Percentiles rank a stretch among this genome's conserved stretches.
Evolutionary conservation across 2,888 invertebrate species (phyloP).

Genomic region (Cantharis nigra): DNA sequence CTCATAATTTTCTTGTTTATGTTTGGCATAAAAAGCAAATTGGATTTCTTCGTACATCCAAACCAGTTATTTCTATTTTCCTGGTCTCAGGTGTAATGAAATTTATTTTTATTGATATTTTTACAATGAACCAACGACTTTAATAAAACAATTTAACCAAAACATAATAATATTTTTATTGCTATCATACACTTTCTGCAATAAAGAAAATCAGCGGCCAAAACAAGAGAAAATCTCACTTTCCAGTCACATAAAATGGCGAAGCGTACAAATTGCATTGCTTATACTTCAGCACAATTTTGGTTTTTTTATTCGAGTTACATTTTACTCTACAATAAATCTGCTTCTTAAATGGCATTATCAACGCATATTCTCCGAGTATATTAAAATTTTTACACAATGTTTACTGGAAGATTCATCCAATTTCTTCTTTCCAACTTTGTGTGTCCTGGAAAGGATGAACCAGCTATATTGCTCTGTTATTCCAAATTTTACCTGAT

Average conservation of each 20-base stretch:
- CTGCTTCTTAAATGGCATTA: no score
- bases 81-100: constrained; percentile 3
- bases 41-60: constrained; percentile 4
- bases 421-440: no score
- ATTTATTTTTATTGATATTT: constrained; percentile 4
- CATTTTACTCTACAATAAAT: no score
- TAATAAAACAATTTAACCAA: constrained; percentile 1
- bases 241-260: not conserved
- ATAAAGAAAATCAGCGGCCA: not conserved
- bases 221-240: not conserved
- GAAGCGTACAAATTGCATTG: not conserved
- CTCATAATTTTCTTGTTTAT: constrained; percentile 16
- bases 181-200: not conserved
- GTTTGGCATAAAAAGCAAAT: constrained; percentile 11
- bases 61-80: not conserved
- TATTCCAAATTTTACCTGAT: no score
- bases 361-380: no score
- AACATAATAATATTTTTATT: not conserved
- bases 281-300: not conserved
- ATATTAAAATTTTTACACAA: no score
- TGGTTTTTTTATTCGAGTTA: no score
- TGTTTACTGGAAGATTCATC: no score
- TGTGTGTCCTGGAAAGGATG: no score
- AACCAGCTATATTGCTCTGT: no score
- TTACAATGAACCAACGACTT: constrained; percentile 3